Evolutionary conservation across 64 coral and sea anemone genomes (phyloP).

Genomic region (Trachythela sp.): DNA sequence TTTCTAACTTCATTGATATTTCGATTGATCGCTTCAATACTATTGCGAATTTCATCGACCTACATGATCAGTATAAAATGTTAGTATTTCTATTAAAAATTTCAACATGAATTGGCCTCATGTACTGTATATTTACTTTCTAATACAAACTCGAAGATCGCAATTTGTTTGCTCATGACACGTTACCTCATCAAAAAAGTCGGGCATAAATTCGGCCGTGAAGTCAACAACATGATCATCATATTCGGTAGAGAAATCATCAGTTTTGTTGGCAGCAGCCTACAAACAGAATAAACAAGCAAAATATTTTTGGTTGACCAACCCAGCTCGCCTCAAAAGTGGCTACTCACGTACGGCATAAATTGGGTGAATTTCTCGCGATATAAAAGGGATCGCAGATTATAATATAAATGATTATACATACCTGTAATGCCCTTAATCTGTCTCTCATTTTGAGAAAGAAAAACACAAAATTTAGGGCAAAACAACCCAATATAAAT

Average conservation of each 20-base stretch:
- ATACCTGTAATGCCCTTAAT: neutral
- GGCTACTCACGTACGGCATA: too few relatives aligned
- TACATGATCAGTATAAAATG: neutral
- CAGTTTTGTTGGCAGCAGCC: neutral
- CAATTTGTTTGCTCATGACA: neutral
- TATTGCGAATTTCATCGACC: conserved; percentile 53
- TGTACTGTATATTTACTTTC: too few relatives aligned
- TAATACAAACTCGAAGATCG: neutral
- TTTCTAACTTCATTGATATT: conserved; percentile 66
- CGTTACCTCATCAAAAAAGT: neutral
- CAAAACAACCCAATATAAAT: neutral
- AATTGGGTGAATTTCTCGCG: too few relatives aligned
- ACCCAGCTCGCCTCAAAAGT: neutral
- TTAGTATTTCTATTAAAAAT: neutral
- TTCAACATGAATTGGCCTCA: too few relatives aligned
- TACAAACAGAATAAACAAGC: neutral
- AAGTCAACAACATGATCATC: neutral
- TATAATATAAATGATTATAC: neutral
- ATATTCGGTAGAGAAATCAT: neutral
- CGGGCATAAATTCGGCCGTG: neutral
- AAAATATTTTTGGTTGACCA: neutral
- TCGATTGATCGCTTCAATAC: conserved; percentile 57
- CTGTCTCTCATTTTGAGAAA: neutral
- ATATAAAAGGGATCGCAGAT: neutral
- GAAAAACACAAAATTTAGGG: neutral